Evolutionary conservation across 2,888 invertebrate genomes (phyloP), one percentile per base, ranked within the genome.

Genomic region (Lasioglossum oenotherae): DNA sequence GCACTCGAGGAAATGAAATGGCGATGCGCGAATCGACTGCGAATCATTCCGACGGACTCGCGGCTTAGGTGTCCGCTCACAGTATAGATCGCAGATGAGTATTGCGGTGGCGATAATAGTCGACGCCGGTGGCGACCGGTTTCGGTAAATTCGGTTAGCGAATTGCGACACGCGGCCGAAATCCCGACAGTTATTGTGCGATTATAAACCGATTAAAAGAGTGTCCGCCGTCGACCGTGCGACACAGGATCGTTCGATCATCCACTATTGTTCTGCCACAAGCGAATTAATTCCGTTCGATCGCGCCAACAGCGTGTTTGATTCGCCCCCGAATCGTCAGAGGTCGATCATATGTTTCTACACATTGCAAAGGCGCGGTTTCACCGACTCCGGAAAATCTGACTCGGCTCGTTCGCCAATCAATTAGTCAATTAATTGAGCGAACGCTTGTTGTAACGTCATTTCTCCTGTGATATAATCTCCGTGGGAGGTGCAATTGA

Each of bases 121-220:
- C 49, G 76, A 76, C 35, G 75, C 27, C 60, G 23, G 27, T 71
- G 38, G 41, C 71, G 73, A 84, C 67, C 41, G 60, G 78, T 81
- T 81, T 78, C 85, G 4, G 85, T 86, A 76, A 81, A 86, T 81
- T 67, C 71, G 60, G 57, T 75, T 69, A 35, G 73, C 57, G 53
- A 23, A 23, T 53, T 53, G 23, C 27, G 81, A 73, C 76, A 35
- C 46, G 71, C 41, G 71, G 57, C 31, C 60, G 57, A n/a, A 57
- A 64, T 35, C 53, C 10, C n/a, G 86, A 76, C 78, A 57, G 76
- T 86, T 81, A 86, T 86, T 76, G 53, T n/a, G 23, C 67, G 75
- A 85, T 85, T 78, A 80, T 85, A 84, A 79, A 78, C 41, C 80
- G 76, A 84, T 84, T 74, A 85, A 84, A 85, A 80, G 77, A 64